A percentile compares a stretch with the other conserved stretches of the same genome.
phyloP scores from a whole-genome alignment of 2,888 invertebrate genomes.

The Monoplex corrugatus region DNA sequence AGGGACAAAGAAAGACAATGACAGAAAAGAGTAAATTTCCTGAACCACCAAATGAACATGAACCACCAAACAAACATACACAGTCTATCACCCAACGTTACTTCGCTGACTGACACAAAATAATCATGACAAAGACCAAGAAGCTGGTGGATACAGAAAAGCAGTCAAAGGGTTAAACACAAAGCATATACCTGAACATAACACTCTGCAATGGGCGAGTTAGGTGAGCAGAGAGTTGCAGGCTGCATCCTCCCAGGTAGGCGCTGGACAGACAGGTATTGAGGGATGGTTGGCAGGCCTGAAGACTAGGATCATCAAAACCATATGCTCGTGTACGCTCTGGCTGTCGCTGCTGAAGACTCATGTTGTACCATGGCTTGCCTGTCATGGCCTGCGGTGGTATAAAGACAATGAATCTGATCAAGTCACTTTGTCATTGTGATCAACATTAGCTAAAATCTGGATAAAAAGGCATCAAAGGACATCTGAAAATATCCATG shows the following conservation, averaged over 20 bases:
- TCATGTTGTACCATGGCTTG: constrained; percentile 71
- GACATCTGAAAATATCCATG: too few species aligned
- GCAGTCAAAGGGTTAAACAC: background rate
- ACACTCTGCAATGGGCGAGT: constrained; percentile 31
- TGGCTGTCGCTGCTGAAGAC: constrained; percentile 73
- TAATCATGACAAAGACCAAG: background rate
- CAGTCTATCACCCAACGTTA: too few species aligned
- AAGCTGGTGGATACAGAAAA: background rate
- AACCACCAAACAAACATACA: too few species aligned
- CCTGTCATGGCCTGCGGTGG: constrained; percentile 37
- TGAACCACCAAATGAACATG: too few species aligned
- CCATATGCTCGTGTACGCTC: constrained; percentile 24
- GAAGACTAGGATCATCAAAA: constrained; percentile 2
- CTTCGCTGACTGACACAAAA: too few species aligned
- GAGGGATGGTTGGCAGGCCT: constrained; percentile 27
- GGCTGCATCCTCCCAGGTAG: constrained; percentile 46
- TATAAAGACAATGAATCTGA: too few species aligned
- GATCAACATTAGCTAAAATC: too few species aligned
- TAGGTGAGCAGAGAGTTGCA: constrained; percentile 40
- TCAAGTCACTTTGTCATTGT: too few species aligned
- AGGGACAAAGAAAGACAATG: too few species aligned
- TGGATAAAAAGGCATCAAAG: too few species aligned
- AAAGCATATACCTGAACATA: constrained; percentile 28
- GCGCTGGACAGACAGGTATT: constrained; percentile 47
- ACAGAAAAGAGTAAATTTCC: too few species aligned